A percentile compares a stretch with the other conserved stretches of the same genome.
These are phyloP conservation scores for Penaeus vannamei DNA, from an alignment of 1,140 invertebrate species.

Conservation along the genomic window DNA sequence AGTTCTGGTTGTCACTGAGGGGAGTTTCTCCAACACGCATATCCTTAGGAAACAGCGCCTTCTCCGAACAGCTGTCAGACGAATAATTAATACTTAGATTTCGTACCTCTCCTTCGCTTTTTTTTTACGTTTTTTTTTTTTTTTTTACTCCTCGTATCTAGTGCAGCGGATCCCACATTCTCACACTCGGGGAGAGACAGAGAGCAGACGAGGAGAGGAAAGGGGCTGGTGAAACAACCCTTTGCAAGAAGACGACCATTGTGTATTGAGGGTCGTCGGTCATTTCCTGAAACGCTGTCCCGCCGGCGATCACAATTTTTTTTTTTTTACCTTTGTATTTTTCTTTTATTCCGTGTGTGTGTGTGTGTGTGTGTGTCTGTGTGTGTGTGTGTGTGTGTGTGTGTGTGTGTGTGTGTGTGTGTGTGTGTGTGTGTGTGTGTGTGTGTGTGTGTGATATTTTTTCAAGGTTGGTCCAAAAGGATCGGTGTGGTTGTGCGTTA, in stretches of 20 bases:
- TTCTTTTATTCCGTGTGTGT: neutral
- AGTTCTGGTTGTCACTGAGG: conserved; percentile 63
- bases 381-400: neutral
- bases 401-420: neutral
- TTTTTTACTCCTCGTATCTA: neutral
- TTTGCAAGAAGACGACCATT: neutral
- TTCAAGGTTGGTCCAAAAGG: neutral
- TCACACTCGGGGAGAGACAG: conserved; percentile 7
- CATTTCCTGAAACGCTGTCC: neutral
- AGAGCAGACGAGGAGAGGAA: neutral
- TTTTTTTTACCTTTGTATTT: neutral
- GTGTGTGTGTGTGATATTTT: neutral
- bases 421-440: neutral
- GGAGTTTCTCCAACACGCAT: conserved; percentile 59
- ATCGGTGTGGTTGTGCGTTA: neutral
- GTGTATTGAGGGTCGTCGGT: conserved; percentile 13
- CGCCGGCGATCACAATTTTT: neutral
- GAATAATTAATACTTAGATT: conserved; percentile 53
- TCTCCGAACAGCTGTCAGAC: conserved; percentile 57
- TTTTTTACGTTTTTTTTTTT: neutral
- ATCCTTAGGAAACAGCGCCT: conserved; percentile 55
- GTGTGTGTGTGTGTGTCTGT: neutral
- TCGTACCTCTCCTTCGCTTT: neutral
- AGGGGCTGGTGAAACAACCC: neutral
- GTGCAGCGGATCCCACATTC: too few relatives aligned